Conservation (phyloP, 2,797 vertebrate species). For the Mareca penelope region DNA sequence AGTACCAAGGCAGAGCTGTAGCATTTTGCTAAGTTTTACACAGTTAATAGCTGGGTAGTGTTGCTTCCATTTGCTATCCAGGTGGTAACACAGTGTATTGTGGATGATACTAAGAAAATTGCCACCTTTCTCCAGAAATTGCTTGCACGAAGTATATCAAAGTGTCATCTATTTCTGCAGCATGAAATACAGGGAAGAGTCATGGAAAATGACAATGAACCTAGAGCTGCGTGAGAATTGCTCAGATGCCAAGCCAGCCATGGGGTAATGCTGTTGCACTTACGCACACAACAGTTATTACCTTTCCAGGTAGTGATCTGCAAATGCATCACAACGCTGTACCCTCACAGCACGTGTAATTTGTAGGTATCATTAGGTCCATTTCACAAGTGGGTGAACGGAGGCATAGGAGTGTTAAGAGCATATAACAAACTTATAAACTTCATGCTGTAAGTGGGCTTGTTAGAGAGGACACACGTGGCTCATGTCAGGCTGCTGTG, state of each 20-base stretch:
- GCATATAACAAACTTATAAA: neutral
- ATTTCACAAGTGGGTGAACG: neutral
- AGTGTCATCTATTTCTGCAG: neutral
- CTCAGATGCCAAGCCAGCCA: neutral
- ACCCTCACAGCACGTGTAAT: neutral
- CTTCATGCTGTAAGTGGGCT: neutral
- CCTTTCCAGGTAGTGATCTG: neutral
- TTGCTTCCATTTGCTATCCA: neutral
- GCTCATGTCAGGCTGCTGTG: neutral
- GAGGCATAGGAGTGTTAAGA: rapidly evolving
- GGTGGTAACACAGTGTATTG: neutral
- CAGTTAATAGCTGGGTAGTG: neutral
- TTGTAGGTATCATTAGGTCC: neutral
- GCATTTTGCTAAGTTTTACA: neutral
- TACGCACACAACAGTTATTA: rapidly evolving
- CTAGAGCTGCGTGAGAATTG: neutral
- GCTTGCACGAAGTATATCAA: neutral
- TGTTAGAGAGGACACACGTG: rapidly evolving
- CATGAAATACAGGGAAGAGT: neutral
- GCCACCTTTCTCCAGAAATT: neutral
- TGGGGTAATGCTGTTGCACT: neutral
- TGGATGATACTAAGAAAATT: constrained; percentile 4
- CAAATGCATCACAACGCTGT: neutral
- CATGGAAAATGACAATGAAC: neutral
- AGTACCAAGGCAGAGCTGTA: neutral